Percentiles rank a stretch among this genome's conserved stretches.
Conservation (phyloP, 2,113 vertebrate genomes). For the Daubentonia madagascariensis region DNA sequence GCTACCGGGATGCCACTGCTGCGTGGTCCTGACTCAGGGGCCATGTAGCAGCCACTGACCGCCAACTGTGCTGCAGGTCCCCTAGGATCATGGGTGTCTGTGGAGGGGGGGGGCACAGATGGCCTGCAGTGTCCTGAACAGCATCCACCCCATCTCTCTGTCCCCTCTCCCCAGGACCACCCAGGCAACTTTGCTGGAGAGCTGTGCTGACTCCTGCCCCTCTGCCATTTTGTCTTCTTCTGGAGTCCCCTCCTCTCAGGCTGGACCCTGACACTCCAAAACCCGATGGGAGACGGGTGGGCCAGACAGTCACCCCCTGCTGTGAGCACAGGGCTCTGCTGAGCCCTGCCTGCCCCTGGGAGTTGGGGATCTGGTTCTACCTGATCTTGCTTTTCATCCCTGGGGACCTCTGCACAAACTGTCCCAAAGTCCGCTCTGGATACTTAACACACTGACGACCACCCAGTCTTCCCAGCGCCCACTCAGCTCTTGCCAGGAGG, state of each 20-base stretch:
- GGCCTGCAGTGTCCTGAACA: rapidly evolving
- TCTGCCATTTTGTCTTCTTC: not conserved
- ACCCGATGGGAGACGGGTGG: rapidly evolving
- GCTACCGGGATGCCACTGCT: too few species aligned
- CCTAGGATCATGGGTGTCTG: rapidly evolving
- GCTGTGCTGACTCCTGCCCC: not conserved
- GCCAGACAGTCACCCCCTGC: too few species aligned
- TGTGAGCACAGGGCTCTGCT: not conserved
- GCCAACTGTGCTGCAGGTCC: not conserved
- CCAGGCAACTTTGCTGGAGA: not conserved
- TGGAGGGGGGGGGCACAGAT: not conserved
- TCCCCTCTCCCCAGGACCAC: not conserved
- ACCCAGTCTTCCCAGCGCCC: rapidly evolving
- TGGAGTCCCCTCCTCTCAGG: not conserved
- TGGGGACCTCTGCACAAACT: not conserved
- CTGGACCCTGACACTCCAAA: not conserved
- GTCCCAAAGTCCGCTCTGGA: not conserved
- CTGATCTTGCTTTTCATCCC: not conserved
- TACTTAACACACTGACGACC: rapidly evolving
- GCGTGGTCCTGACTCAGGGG: not conserved
- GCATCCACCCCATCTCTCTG: rapidly evolving
- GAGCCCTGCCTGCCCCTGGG: not conserved
- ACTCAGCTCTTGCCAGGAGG: not conserved
- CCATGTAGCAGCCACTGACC: rapidly evolving
- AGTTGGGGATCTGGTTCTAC: rapidly evolving